Evolutionary conservation across 2,888 invertebrate species (phyloP), one percentile per base, ranked within the genome.

Genomic region (Cybosia mesomella): DNA sequence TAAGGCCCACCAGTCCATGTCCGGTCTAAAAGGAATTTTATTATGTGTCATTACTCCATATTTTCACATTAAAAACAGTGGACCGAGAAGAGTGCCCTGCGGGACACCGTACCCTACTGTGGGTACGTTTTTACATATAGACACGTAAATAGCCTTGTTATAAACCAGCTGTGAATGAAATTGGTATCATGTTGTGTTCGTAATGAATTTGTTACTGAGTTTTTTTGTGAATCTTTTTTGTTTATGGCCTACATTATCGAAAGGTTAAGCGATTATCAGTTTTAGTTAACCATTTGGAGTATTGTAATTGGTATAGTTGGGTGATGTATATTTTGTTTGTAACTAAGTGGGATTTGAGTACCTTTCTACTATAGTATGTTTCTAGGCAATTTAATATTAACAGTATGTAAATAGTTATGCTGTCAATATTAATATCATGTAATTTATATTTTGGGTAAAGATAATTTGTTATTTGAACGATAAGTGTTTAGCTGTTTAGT

Each of bases 161-260:
- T 87, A 73, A 80, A 76, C 92, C 91, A 92, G 91, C 92, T 93
- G 93, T 92, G 93, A 92, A 89, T 90, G 82, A 85, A 92, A 93
- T 93, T 91, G 92, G 90, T 87, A 87, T 89, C 93, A 84, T 89
- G 91, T 90, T 79, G 91, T 79, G 89, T 79, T 84, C 80, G 79
- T 92, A 93, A 93, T 92, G 92, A 91, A 91, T 91, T 90, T 86
- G 90, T 91, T 83, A 87, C 85, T 79, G 82, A 78, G 77, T 75
- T 86, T 84, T 84, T 82, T 78, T 82, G 81, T 82, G 78, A 72
- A 75, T 79, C 81, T 78, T 82, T 83, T 84, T 81, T 82, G 79
- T 82, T 79, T 81, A 81, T 80, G 67, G 68, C 80, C 36, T 60
- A 79, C 66, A 71, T 76, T 83, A 80, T 84, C 83, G 74, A 83